These are phyloP conservation scores for Caracal caracal DNA, from an alignment of 2,113 vertebrate genomes.

Conservation along the genomic window DNA sequence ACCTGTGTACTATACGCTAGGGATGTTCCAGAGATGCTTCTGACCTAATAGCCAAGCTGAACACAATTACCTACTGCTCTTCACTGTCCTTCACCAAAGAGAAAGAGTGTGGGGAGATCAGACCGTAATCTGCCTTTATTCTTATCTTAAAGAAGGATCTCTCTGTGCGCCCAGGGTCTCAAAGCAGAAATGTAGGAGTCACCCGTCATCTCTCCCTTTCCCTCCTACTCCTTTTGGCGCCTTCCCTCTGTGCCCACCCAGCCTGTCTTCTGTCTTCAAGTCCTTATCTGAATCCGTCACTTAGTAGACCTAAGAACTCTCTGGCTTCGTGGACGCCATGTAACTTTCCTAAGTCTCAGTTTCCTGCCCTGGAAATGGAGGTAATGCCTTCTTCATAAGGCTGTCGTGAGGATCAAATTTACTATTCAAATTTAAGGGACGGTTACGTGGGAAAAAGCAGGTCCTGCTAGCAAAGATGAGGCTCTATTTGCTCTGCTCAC, in stretches of 20 bases:
- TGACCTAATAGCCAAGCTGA: background rate
- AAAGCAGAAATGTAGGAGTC: constrained; percentile 38
- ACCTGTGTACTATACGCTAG: background rate
- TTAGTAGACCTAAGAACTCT: background rate
- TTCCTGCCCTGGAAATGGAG: background rate
- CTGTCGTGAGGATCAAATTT: background rate
- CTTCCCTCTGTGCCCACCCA: background rate
- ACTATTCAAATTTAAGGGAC: background rate
- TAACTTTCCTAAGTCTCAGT: constrained; percentile 4
- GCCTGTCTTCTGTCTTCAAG: background rate
- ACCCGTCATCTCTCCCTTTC: background rate
- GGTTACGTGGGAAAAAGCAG: constrained; percentile 12
- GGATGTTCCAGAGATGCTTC: background rate
- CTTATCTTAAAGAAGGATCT: background rate
- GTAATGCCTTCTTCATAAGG: background rate
- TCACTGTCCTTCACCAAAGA: background rate
- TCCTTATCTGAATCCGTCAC: background rate
- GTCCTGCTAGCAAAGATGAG: background rate
- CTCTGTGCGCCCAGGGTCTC: background rate
- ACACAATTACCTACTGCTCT: background rate
- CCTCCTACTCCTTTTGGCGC: background rate
- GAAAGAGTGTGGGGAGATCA: background rate
- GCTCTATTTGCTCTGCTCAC: background rate
- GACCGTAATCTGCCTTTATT: background rate
- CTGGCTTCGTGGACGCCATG: background rate